Percentiles rank a stretch among this genome's conserved stretches.
Conservation (phyloP, 1,140 invertebrate genomes). For the Caenorhabditis latens region DNA sequence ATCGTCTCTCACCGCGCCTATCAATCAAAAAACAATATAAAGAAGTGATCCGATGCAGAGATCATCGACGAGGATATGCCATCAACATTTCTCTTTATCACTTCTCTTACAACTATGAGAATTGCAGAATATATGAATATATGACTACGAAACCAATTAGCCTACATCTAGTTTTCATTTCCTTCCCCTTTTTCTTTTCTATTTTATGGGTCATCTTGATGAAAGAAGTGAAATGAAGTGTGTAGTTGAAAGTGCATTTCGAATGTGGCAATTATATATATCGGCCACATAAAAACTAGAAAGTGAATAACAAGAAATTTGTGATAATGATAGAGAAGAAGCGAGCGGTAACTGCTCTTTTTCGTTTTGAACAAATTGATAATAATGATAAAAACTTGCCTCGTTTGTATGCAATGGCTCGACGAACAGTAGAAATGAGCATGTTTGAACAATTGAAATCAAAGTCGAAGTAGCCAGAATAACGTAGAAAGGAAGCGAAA, state of each 20-base stretch:
- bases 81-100: constrained; percentile 28
- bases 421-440: constrained; percentile 43
- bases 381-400: background rate
- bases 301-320: constrained; percentile 25
- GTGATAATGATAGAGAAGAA: background rate
- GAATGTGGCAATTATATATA: constrained; percentile 7
- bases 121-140: background rate
- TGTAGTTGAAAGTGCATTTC: constrained; percentile 34
- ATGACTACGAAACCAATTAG: constrained; percentile 39
- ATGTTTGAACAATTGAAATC: constrained; percentile 39
- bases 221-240: constrained; percentile 19
- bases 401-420: constrained; percentile 45
- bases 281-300: constrained; percentile 1
- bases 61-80: constrained; percentile 37
- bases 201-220: constrained; percentile 38
- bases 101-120: constrained; percentile 15
- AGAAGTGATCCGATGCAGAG: constrained; percentile 25
- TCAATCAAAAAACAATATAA: constrained; percentile 53
- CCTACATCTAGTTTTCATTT: constrained; percentile 45
- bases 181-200: background rate
- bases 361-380: background rate
- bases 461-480: constrained; percentile 29
- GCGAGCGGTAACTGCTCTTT: background rate
- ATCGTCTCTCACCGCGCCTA: constrained; percentile 6
- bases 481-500: constrained; percentile 28